Evolutionary conservation across 1,140 invertebrate species (phyloP).

Genomic region (Matsumurasca onukii): DNA sequence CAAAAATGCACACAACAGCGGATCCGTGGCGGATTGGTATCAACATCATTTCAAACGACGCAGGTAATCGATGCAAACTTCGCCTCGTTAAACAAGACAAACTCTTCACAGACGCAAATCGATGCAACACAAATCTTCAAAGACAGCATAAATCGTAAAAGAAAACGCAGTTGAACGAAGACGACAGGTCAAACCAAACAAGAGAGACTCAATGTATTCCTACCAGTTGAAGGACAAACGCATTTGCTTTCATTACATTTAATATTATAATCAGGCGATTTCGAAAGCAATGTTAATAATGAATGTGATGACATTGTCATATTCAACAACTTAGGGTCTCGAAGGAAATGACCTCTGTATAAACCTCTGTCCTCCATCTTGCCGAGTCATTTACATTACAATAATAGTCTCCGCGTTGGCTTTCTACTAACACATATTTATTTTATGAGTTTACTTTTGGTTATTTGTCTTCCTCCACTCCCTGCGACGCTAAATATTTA

Average conservation of each 20-base stretch:
- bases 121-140: too few relatives aligned
- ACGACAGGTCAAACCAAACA: too few relatives aligned
- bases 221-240: constrained; percentile 4
- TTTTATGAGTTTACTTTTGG: constrained; percentile 24
- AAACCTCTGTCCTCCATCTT: constrained; percentile 9
- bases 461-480: constrained; percentile 20
- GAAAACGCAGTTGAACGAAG: too few relatives aligned
- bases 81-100: too few relatives aligned
- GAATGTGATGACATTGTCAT: constrained; percentile 23
- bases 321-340: constrained; percentile 15
- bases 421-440: constrained; percentile 8
- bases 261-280: constrained; percentile 25
- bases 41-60: too few relatives aligned
- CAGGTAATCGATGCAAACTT: too few relatives aligned
- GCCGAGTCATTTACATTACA: constrained; percentile 9
- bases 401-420: constrained; percentile 1
- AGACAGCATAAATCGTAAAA: too few relatives aligned
- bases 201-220: too few relatives aligned
- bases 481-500: constrained; percentile 3
- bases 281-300: constrained; percentile 20
- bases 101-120: too few relatives aligned
- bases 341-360: constrained; percentile 22
- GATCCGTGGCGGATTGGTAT: too few relatives aligned
- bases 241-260: constrained; percentile 25
- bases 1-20: too few relatives aligned